Evolutionary conservation across 2,797 vertebrate species (phyloP).

Genomic region (Poecile montanus): DNA sequence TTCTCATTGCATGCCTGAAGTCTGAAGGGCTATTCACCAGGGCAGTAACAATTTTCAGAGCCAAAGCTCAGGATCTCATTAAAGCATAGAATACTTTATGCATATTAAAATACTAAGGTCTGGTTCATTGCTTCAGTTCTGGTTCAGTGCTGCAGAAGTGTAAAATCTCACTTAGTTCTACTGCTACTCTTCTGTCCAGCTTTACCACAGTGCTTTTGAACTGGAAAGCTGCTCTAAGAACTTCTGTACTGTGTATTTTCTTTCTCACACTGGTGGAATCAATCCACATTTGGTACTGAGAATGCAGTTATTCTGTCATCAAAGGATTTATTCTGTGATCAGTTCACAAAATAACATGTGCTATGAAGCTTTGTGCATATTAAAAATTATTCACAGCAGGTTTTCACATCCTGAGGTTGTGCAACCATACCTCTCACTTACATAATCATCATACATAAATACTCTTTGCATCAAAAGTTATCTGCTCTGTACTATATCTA

Average conservation of each 20-base stretch:
- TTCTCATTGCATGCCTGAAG: not conserved
- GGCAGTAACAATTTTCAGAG: not conserved
- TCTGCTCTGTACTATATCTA: not conserved
- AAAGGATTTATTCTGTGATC: not conserved
- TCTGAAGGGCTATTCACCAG: not conserved
- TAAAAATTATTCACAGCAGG: not conserved
- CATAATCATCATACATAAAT: not conserved
- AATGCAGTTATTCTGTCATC: not conserved
- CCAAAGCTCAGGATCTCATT: not conserved
- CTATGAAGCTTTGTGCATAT: not conserved
- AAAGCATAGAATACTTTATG: not conserved
- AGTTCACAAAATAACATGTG: not conserved
- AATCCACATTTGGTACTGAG: not conserved
- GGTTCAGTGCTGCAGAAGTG: not conserved
- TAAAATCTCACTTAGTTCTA: not conserved
- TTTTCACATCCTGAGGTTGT: not conserved
- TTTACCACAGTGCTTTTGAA: not conserved
- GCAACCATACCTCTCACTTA: not conserved
- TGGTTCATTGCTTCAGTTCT: not conserved
- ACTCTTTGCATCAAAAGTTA: not conserved
- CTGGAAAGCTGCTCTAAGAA: not conserved
- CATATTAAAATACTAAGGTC: not conserved
- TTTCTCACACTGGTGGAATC: not conserved
- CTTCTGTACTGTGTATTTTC: not conserved
- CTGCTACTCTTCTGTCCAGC: not conserved